Percentiles rank a stretch among this genome's conserved stretches.
Evolutionary conservation across 2,113 vertebrate species (phyloP).

Genomic region (Sebastes schlegelii): DNA sequence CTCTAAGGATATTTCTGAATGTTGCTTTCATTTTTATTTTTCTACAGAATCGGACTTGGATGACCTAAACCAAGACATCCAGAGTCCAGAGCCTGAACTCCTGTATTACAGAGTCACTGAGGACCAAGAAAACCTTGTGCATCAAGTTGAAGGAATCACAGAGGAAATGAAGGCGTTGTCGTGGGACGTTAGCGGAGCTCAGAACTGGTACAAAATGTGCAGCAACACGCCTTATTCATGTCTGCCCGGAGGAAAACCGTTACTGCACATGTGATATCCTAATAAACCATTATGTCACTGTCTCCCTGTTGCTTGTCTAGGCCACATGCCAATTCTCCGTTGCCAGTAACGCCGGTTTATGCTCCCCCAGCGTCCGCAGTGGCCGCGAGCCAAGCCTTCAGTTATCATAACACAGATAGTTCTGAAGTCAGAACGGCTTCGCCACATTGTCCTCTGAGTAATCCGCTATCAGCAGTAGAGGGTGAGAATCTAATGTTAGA

Average conservation of each 20-base stretch:
- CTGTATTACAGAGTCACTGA: constrained; percentile 46
- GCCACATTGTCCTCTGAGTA: constrained; percentile 40
- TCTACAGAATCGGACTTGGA: constrained; percentile 40
- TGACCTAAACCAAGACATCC: constrained; percentile 21
- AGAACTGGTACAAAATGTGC: constrained; percentile 33
- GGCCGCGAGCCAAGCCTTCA: constrained; percentile 43
- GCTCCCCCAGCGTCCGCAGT: constrained; percentile 14
- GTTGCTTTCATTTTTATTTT: background rate
- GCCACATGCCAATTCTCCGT: constrained; percentile 9
- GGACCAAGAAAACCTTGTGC: constrained; percentile 22
- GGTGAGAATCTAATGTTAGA: constrained; percentile 53
- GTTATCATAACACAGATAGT: constrained; percentile 62
- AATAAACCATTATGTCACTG: constrained; percentile 12
- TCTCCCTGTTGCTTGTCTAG: constrained; percentile 44
- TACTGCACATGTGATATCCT: constrained; percentile 4
- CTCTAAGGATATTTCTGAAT: background rate
- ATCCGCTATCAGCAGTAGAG: constrained; percentile 35
- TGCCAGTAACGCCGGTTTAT: constrained; percentile 25
- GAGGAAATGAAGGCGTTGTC: constrained; percentile 8
- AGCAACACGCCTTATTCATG: background rate
- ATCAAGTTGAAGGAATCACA: constrained; percentile 3
- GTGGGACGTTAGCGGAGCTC: background rate
- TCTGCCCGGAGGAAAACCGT: background rate
- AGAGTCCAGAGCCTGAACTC: constrained; percentile 57
- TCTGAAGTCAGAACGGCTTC: constrained; percentile 17